A percentile compares a stretch with the other conserved stretches of the same genome.
phyloP scores from a whole-genome alignment of 2,797 vertebrate species.

The Protonibea diacanthus region DNA sequence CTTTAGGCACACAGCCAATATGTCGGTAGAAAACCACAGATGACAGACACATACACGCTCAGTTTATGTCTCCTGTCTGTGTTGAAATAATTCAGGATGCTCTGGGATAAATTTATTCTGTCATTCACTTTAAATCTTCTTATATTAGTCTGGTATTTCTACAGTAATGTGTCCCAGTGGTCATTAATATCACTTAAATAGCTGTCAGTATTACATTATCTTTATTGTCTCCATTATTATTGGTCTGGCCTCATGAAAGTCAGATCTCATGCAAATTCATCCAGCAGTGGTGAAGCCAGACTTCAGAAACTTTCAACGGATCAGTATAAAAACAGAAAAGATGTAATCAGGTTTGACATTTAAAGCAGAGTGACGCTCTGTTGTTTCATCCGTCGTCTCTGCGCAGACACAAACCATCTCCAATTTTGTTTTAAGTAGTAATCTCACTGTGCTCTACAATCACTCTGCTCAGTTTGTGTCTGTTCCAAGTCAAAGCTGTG shows the following conservation, averaged over 20 bases:
- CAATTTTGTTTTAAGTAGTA: slow-evolving; percentile 72
- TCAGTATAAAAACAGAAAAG: slow-evolving; percentile 14
- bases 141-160: slow-evolving; percentile 25
- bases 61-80: slow-evolving; percentile 29
- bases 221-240: slow-evolving; percentile 49
- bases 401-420: slow-evolving; percentile 70
- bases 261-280: slow-evolving; percentile 42
- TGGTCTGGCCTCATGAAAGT: slow-evolving; percentile 26
- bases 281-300: slow-evolving; percentile 25
- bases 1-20: slow-evolving; percentile 12
- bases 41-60: slow-evolving; percentile 24
- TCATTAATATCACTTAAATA: slow-evolving; percentile 57
- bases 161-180: slow-evolving; percentile 28
- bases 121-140: slow-evolving; percentile 30
- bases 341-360: slow-evolving; percentile 64
- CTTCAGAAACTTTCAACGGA: slow-evolving; percentile 43
- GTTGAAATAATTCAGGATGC: slow-evolving; percentile 26
- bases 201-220: slow-evolving; percentile 44
- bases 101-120: slow-evolving; percentile 20
- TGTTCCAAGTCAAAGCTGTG: slow-evolving; percentile 20
- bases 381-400: slow-evolving; percentile 39
- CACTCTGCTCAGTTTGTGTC: slow-evolving; percentile 10
- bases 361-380: slow-evolving; percentile 40
- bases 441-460: slow-evolving; percentile 67
- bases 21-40: neutral